These are phyloP conservation scores for Cromileptes altivelis DNA, from an alignment of 2,113 vertebrate genomes.

Conservation along the genomic window DNA sequence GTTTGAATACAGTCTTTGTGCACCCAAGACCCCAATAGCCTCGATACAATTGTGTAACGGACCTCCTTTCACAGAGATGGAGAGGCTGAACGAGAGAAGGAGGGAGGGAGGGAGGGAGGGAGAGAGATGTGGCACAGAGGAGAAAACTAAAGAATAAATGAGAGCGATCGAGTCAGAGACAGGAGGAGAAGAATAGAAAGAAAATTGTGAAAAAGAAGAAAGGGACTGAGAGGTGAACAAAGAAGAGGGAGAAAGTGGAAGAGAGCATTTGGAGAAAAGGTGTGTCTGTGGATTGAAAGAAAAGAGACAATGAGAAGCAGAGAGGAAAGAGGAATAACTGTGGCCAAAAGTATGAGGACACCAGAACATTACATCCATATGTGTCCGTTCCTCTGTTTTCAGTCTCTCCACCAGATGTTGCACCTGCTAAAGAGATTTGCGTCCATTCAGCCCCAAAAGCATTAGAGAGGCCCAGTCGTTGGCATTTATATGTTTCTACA, in stretches of 20 bases:
- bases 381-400: no score
- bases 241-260: not conserved
- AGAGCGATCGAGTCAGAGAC: conserved; percentile 3
- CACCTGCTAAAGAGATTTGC: no score
- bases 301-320: no score
- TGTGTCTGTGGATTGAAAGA: not conserved
- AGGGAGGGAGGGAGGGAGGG: not conserved
- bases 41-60: conserved; percentile 68
- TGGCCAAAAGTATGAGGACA: no score
- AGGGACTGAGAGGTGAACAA: not conserved
- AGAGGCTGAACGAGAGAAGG: conserved; percentile 12
- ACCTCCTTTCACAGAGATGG: conserved; percentile 64
- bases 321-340: no score
- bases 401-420: no score
- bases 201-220: not conserved
- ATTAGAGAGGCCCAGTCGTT: no score
- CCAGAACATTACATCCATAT: no score
- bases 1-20: conserved; percentile 74
- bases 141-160: conserved; percentile 28
- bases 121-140: conserved; percentile 19
- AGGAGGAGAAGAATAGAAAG: conserved; percentile 1
- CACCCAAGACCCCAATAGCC: conserved; percentile 62
- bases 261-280: not conserved
- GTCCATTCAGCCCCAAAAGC: no score
- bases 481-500: no score